Evolutionary conservation across 2,797 vertebrate species (phyloP).

Genomic region (Poecile montanus): DNA sequence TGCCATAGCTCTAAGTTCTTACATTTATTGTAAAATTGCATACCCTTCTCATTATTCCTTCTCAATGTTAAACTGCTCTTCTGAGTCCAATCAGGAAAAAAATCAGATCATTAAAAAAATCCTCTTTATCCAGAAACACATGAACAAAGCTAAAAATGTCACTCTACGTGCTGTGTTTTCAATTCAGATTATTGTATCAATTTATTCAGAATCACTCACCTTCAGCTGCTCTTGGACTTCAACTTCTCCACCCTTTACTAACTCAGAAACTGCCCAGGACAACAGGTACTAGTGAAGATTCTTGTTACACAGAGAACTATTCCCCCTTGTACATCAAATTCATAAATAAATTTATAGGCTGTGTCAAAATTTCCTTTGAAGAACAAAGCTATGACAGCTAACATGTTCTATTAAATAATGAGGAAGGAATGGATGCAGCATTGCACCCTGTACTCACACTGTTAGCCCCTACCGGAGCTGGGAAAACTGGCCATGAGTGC

Average conservation of each 20-base stretch:
- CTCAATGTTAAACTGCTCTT: neutral
- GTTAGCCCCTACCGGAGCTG: neutral
- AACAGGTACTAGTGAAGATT: neutral
- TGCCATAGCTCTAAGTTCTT: neutral
- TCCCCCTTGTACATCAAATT: neutral
- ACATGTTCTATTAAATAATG: neutral
- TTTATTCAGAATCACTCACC: neutral
- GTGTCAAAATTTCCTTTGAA: neutral
- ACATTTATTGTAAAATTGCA: neutral
- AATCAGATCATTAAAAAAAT: neutral
- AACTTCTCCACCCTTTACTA: neutral
- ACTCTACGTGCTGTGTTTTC: neutral
- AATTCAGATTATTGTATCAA: neutral
- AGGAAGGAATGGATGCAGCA: neutral
- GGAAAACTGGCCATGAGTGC: neutral
- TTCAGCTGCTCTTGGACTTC: neutral
- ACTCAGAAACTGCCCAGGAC: neutral
- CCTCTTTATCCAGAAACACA: neutral
- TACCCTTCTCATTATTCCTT: neutral
- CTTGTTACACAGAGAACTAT: neutral
- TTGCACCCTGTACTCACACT: neutral
- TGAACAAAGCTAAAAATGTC: conserved; percentile 10
- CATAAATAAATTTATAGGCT: neutral
- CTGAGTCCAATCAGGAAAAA: neutral
- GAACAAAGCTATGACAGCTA: neutral